Evolutionary conservation across 2,797 vertebrate genomes (phyloP).

Genomic region (Pteropus rufus): DNA sequence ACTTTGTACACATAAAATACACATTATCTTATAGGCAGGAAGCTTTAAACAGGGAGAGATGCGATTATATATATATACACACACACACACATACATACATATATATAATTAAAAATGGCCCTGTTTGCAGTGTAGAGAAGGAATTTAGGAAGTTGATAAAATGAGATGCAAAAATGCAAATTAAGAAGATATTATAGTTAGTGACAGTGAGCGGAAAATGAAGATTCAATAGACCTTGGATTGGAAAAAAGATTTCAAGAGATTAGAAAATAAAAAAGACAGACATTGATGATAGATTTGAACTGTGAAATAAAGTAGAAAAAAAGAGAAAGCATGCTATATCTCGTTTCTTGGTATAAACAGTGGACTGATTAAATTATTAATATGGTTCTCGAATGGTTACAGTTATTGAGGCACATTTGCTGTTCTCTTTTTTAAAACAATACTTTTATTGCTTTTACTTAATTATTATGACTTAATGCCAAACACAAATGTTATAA

Average conservation of each 20-base stretch:
- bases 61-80: too few relatives aligned
- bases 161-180: neutral
- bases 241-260: neutral
- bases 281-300: neutral
- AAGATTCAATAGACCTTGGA: neutral
- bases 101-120: neutral
- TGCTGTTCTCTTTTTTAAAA: neutral
- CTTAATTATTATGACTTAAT: neutral
- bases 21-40: neutral
- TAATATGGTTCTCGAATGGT: neutral
- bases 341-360: neutral
- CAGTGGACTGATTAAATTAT: neutral
- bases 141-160: neutral
- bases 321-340: neutral
- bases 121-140: neutral
- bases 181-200: neutral
- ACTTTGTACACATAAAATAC: neutral
- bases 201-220: neutral
- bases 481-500: neutral
- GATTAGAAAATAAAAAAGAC: neutral
- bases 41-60: neutral
- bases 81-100: too few relatives aligned
- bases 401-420: neutral
- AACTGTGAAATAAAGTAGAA: neutral
- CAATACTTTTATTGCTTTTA: neutral